A percentile compares a stretch with the other conserved stretches of the same genome.
Conservation (phyloP, 2,113 vertebrate species). For the Callospermophilus lateralis region DNA sequence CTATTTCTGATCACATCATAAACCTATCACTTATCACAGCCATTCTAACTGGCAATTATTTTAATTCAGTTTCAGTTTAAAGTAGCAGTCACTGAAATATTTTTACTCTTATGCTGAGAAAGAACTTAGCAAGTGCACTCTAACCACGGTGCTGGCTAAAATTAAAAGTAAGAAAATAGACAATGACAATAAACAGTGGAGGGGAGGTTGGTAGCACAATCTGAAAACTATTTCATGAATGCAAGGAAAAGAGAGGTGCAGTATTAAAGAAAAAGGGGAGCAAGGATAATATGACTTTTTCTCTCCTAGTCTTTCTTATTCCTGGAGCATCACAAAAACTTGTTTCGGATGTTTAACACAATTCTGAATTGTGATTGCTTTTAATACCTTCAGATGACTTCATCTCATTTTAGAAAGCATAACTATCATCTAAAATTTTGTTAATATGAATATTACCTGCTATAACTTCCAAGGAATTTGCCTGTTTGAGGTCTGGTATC, state of each 20-base stretch:
- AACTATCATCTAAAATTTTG: not conserved
- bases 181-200: not conserved
- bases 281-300: not conserved
- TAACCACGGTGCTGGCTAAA: not conserved
- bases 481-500: not conserved
- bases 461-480: not conserved
- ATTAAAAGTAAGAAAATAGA: not conserved
- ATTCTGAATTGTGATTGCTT: not conserved
- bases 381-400: not conserved
- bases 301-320: not conserved
- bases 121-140: not conserved
- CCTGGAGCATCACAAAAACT: not conserved
- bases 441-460: not conserved
- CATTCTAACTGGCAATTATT: not conserved
- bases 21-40: not conserved
- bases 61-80: not conserved
- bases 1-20: no score
- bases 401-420: not conserved
- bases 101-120: not conserved
- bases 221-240: not conserved
- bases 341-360: not conserved
- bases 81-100: not conserved
- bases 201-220: not conserved
- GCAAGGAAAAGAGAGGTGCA: not conserved
- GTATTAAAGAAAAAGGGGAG: no score